Percentiles rank a stretch among this genome's conserved stretches.
Conservation (phyloP, 2,797 vertebrate species). For the Kryptopterus vitreolus region DNA sequence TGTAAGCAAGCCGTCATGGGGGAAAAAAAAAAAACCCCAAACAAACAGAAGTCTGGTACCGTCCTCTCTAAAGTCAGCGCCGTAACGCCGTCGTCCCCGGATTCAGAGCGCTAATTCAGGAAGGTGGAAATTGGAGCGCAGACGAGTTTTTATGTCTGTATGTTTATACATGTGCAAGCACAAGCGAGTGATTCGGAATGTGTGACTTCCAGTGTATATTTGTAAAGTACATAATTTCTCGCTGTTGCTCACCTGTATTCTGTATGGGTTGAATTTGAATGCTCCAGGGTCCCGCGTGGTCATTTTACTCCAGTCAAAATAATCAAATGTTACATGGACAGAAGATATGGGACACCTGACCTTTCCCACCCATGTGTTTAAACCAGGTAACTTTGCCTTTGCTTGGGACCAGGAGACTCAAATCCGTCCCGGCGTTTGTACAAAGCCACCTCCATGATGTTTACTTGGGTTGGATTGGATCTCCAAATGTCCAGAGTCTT, state of each 20-base stretch:
- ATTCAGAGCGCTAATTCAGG: slow-evolving; percentile 72
- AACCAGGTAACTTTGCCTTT: too few relatives aligned
- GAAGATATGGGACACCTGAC: too few relatives aligned
- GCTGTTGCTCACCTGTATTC: slow-evolving; percentile 26
- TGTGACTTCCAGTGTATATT: slow-evolving; percentile 22
- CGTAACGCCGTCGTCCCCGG: slow-evolving; percentile 70
- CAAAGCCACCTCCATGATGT: too few relatives aligned
- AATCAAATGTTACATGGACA: neutral
- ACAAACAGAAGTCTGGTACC: slow-evolving; percentile 71
- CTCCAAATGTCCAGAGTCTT: too few relatives aligned
- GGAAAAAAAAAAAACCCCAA: slow-evolving; percentile 69
- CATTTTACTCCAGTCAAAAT: neutral
- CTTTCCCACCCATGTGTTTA: too few relatives aligned
- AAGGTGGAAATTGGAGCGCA: slow-evolving; percentile 68
- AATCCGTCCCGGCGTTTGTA: too few relatives aligned
- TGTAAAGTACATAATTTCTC: slow-evolving; percentile 14
- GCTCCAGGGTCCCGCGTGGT: slow-evolving; percentile 4
- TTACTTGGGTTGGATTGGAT: too few relatives aligned
- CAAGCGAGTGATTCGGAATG: slow-evolving; percentile 23
- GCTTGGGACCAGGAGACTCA: too few relatives aligned
- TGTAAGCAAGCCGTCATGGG: slow-evolving; percentile 85
- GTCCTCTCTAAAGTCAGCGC: slow-evolving; percentile 69
- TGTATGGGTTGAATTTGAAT: slow-evolving; percentile 11
- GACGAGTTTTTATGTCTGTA: slow-evolving; percentile 65
- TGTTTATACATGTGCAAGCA: slow-evolving; percentile 39